These are phyloP conservation scores for Enteromius radiatus DNA, from an alignment of 2,797 vertebrate genomes.

Conservation along the genomic window DNA sequence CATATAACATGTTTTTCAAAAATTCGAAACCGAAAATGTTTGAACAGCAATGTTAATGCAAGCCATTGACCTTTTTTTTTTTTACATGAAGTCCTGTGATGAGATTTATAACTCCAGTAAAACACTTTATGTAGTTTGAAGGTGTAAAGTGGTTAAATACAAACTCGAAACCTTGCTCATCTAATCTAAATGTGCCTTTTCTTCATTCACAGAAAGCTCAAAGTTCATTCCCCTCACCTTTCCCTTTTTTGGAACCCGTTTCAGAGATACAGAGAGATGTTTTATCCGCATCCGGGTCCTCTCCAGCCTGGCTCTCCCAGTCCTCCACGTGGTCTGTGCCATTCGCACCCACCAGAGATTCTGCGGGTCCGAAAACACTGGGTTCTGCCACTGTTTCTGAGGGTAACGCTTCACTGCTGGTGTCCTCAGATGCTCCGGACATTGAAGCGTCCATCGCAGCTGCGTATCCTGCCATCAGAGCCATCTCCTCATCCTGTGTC, in stretches of 20 bases:
- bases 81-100: constrained; percentile 24
- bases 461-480: constrained; percentile 90
- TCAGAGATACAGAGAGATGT: constrained; percentile 87
- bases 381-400: constrained; percentile 26
- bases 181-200: neutral
- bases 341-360: constrained; percentile 67
- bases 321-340: constrained; percentile 66
- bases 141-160: constrained; percentile 2
- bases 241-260: constrained; percentile 85
- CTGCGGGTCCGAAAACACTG: constrained; percentile 56
- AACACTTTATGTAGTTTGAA: neutral
- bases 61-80: neutral
- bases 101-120: constrained; percentile 21
- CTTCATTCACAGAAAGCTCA: neutral
- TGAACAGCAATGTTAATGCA: neutral
- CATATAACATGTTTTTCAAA: neutral
- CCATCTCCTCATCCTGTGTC: constrained; percentile 88
- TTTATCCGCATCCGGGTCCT: constrained; percentile 80
- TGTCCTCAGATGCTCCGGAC: constrained; percentile 70
- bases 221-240: constrained; percentile 78
- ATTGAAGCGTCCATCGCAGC: constrained; percentile 88
- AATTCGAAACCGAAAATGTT: neutral
- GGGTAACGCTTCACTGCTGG: constrained; percentile 15
- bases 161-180: constrained; percentile 1
- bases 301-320: constrained; percentile 80